Conservation (phyloP, 2,113 vertebrate genomes). For the Catharus bicknelli region DNA sequence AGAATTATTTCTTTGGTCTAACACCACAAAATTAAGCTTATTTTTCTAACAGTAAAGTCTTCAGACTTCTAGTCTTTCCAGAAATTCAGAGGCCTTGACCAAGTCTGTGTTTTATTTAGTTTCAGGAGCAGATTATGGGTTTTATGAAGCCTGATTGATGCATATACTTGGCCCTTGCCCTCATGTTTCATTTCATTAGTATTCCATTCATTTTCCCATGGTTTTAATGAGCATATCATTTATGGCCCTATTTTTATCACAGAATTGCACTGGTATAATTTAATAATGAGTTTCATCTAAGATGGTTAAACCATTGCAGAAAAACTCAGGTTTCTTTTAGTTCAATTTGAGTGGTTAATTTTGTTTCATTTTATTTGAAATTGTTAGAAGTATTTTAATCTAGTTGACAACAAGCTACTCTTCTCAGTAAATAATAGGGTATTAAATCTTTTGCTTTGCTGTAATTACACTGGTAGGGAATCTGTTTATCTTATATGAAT, state of each 20-base stretch:
- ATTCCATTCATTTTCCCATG: not conserved
- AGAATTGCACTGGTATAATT: not conserved
- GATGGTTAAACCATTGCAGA: not conserved
- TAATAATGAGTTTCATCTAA: not conserved
- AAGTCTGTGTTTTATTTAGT: not conserved
- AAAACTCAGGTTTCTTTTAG: not conserved
- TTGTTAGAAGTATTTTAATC: not conserved
- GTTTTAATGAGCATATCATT: not conserved
- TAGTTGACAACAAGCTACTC: not conserved
- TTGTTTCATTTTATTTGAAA: not conserved
- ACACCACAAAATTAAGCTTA: not conserved
- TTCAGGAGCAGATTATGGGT: not conserved
- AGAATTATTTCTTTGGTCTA: not conserved
- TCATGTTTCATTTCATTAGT: fast-evolving
- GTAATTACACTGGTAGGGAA: not conserved
- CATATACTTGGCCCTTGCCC: not conserved
- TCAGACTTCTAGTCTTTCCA: not conserved
- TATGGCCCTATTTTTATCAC: not conserved
- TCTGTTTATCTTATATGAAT: not conserved
- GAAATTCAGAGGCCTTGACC: not conserved
- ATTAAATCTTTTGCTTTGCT: not conserved
- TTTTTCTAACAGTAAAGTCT: not conserved
- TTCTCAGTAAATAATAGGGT: not conserved
- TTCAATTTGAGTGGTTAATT: not conserved
- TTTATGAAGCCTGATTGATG: not conserved